Evolutionary conservation across 1,140 invertebrate genomes (phyloP), one percentile per base, ranked within the genome.

Genomic region (Oryzaephilus surinamensis): DNA sequence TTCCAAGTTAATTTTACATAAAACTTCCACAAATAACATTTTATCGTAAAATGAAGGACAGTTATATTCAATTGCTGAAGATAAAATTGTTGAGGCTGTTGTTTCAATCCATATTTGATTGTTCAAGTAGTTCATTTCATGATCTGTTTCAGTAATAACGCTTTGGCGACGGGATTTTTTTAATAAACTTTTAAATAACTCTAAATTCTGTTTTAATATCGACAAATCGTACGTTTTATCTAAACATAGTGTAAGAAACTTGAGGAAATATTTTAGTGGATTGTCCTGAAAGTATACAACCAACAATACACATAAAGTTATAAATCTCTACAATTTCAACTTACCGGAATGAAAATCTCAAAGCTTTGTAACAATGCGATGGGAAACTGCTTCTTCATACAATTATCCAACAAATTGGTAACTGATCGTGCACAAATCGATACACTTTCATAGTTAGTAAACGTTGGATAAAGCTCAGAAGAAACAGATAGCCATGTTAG

Each of bases 301-400:
- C 34, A 39, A 41, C 27, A 28, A 36, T 17, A 19, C 40, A 29
- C 29, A 20, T 23, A 46, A 30, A 26, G 39, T 46, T 40, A 34
- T 37, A 34, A 43, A 24, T 34, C 20, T 33, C 32, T 16, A 33
- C 16, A 23, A n/a, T 41, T 30, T 26, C 16, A 30, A 61, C 65
- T 66, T 63, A 78, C 76, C 41, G 73, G 70, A 57, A 78, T 69
- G 58, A 80, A 80, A 49, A 79, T 73, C 32, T 67, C 52, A 43
- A 75, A 67, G 31, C 73, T 73, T 52, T 72, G 65, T 26, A 62
- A 63, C 15, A 80, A 45, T 1, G 73, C 74, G 8, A 57, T 61
- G 6, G 73, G 52, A 50, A 69, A 74, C 18, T 68, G 64, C 31
- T 59, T 53, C 4, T 59, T 52, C 28, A 77, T 50, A 50, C 71